Evolutionary conservation across 1,140 invertebrate species (phyloP), one percentile per base, ranked within the genome.

Genomic region (Hesperophylax magnus): DNA sequence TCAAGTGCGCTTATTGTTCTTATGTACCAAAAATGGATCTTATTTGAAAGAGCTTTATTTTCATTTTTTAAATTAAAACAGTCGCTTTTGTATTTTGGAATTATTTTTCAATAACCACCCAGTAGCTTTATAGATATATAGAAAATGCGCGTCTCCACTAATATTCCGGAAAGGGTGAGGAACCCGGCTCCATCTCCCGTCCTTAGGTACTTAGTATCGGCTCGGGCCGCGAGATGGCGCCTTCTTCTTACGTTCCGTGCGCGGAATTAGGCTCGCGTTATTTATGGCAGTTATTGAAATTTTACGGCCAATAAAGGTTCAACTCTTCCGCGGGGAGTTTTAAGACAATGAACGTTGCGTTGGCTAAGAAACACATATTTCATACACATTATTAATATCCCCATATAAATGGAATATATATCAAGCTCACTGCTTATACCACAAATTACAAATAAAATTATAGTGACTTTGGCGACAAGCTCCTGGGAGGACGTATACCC

Each of bases 251-350:
- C 75, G 74, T 56, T 56, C 22, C 60, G 22, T 54, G 65, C 54
- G 56, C 39, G 72, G 82, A 81, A 84, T 84, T 84, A 80, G 77
- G 67, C 60, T 31, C 80, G 47, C 80, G 82, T 84, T 81, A 84
- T 84, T 84, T 84, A 84, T 84, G 80, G 82, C 74, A 80, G 63
- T 84, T 84, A 84, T 84, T 81, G 82, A 84, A 84, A 84, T 84
- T 84, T 84, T 81, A 80, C 67, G 61, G 79, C 77, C 65, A 75
- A 60, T 75, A 75, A 75, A 60, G 72, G 72, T 75, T 75, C 72
- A 75, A 75, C 72, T 75, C 72, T 75, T 75, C 72, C 72, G 54
- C 53, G 72, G 27, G 56, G 54, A 75, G 60, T 75, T 75, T 60
- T 39, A 56, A 60, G 54, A 75, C 72, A 75, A 75, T 69, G 53